Percentiles rank a stretch among this genome's conserved stretches.
These are phyloP conservation scores for Helleia helle DNA, from an alignment of 2,888 invertebrate species.

Conservation along the genomic window DNA sequence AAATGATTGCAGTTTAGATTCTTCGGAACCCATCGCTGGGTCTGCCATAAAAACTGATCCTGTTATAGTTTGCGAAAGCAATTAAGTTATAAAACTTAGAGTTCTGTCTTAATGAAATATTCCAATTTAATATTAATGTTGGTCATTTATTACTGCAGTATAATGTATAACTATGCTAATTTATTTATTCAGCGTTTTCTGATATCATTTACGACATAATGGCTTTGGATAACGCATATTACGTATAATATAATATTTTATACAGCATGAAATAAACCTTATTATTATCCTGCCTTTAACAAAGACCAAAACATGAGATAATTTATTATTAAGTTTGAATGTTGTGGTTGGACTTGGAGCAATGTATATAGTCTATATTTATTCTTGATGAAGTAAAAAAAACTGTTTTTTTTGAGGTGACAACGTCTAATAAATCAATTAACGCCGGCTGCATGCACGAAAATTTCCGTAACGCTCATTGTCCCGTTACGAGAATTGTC, in stretches of 20 bases:
- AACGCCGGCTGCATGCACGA: no score
- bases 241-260: constrained; percentile 7
- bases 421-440: no score
- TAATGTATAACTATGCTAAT: constrained; percentile 26
- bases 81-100: constrained; percentile 68
- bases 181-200: constrained; percentile 11
- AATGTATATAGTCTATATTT: no score
- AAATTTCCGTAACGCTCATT: no score
- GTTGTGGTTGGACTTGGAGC: no score
- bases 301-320: constrained; percentile 10
- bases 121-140: constrained; percentile 52
- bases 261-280: constrained; percentile 5
- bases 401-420: no score
- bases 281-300: constrained; percentile 5
- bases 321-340: no score
- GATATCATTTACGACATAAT: constrained; percentile 9
- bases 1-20: constrained; percentile 36
- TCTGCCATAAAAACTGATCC: constrained; percentile 56
- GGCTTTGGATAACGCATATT: constrained; percentile 4
- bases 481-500: no score
- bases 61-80: constrained; percentile 65
- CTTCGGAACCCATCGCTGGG: constrained; percentile 40
- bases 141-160: constrained; percentile 31
- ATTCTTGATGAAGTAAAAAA: no score
- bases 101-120: constrained; percentile 64